These are phyloP conservation scores for Micromys minutus DNA, from an alignment of 2,113 vertebrate species.

Conservation along the genomic window DNA sequence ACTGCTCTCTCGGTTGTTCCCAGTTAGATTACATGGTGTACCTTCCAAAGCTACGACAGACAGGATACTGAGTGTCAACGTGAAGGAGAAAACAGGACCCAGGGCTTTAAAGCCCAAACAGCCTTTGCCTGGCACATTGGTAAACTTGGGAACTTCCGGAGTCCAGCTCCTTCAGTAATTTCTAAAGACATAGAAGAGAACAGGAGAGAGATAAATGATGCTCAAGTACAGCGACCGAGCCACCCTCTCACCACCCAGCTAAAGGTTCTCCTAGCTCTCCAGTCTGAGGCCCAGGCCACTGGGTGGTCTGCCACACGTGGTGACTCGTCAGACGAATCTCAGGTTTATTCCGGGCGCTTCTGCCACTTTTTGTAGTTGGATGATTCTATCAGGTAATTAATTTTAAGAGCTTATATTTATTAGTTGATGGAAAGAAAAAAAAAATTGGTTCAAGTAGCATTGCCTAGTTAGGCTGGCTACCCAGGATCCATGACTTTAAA, in stretches of 20 bases:
- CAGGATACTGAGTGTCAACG: background rate
- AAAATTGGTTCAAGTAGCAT: background rate
- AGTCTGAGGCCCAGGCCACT: background rate
- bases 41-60: background rate
- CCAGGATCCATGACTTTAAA: slow-evolving; percentile 61
- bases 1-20: background rate
- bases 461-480: slow-evolving; percentile 42
- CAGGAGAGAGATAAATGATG: background rate
- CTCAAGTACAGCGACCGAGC: background rate
- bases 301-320: background rate
- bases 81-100: background rate
- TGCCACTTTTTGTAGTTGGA: background rate
- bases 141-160: background rate
- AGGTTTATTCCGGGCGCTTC: slow-evolving; percentile 5
- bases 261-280: background rate
- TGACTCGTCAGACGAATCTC: background rate
- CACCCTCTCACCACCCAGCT: background rate
- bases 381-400: slow-evolving; percentile 74
- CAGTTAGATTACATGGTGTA: background rate
- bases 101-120: background rate
- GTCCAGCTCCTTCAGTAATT: background rate
- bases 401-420: slow-evolving; percentile 67
- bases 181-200: background rate
- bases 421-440: slow-evolving; percentile 50
- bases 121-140: background rate